Evolutionary conservation across 1,140 invertebrate genomes (phyloP).

Genomic region (Drosophila pruinosa): DNA sequence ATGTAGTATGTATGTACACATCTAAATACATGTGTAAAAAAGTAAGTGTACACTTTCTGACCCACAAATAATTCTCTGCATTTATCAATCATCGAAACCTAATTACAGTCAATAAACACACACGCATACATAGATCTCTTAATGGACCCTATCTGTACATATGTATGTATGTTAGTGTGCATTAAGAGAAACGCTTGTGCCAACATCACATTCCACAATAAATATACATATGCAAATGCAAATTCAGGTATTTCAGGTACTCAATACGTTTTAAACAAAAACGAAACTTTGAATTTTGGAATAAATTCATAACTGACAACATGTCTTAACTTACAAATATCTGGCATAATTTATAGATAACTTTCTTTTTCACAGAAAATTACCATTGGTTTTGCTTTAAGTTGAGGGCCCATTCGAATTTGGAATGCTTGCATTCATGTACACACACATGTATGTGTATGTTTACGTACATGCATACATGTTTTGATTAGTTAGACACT

Average conservation of each 20-base stretch:
- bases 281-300: background rate
- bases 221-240: slow-evolving; percentile 8
- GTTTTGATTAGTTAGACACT: slow-evolving; percentile 2
- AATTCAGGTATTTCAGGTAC: slow-evolving; percentile 10
- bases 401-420: slow-evolving; percentile 9
- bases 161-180: background rate
- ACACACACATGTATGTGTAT: background rate
- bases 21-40: background rate
- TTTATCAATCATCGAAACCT: slow-evolving; percentile 8
- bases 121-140: background rate
- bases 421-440: background rate
- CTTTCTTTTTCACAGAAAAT: slow-evolving; percentile 46
- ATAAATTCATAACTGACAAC: background rate
- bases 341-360: slow-evolving; percentile 17
- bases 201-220: slow-evolving; percentile 9
- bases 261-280: background rate
- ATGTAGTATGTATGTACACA: background rate
- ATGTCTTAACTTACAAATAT: slow-evolving; percentile 7
- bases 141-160: background rate
- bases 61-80: slow-evolving; percentile 1
- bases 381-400: slow-evolving; percentile 15
- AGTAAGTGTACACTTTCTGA: background rate
- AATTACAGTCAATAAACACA: slow-evolving; percentile 1
- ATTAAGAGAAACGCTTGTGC: slow-evolving; percentile 5
- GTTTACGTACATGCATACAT: background rate